Evolutionary conservation across 92 coral and sea anemone species (phyloP).

Genomic region (Phenganax stokvisi): DNA sequence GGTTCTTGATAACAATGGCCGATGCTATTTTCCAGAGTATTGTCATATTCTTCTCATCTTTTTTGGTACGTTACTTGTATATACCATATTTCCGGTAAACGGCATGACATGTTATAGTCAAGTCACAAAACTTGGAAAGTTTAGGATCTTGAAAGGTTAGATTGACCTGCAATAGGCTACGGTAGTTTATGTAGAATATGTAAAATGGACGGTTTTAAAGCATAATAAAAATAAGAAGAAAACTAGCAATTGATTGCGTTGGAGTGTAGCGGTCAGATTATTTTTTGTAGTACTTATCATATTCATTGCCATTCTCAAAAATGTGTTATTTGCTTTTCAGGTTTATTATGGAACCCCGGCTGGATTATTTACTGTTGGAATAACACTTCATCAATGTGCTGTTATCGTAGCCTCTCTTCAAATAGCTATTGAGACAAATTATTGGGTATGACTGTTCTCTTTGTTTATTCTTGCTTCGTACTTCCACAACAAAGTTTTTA

Average conservation of each 20-base stretch:
- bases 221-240: no score
- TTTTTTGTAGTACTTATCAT: no score
- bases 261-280: no score
- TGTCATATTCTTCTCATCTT: slow-evolving; percentile 69
- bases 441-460: slow-evolving; percentile 66
- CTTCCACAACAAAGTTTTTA: not conserved
- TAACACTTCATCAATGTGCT: slow-evolving; percentile 86
- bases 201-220: no score
- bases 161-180: no score
- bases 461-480: not conserved
- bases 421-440: slow-evolving; percentile 73
- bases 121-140: not conserved
- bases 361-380: slow-evolving; percentile 71
- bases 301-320: no score
- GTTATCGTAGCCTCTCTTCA: slow-evolving; percentile 80
- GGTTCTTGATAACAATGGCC: slow-evolving; percentile 83
- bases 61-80: slow-evolving; percentile 53
- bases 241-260: no score
- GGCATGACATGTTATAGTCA: not conserved
- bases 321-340: slow-evolving; percentile 35
- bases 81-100: not conserved
- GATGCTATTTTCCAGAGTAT: slow-evolving; percentile 92
- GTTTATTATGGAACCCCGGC: slow-evolving; percentile 63
- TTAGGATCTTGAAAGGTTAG: not conserved
- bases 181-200: no score